Evolutionary conservation across 2,113 vertebrate genomes (phyloP).

Genomic region (Eulemur rufifrons): DNA sequence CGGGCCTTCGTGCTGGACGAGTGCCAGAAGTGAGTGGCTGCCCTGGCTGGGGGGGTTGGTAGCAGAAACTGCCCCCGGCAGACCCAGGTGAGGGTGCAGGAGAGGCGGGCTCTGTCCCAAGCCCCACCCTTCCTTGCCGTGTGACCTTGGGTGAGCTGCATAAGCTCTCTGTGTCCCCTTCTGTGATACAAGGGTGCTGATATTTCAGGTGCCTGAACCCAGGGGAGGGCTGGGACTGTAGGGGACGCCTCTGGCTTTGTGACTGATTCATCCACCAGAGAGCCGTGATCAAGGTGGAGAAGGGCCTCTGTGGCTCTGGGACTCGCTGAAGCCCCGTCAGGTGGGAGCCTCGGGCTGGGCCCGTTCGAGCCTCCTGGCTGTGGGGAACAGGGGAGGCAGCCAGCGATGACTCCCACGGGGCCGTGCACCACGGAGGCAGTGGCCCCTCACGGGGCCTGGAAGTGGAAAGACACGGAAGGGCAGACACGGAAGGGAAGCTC

Average conservation of each 20-base stretch:
- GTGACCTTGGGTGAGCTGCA: neutral
- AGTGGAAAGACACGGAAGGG: neutral
- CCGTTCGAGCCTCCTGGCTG: neutral
- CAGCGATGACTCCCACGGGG: rapidly evolving
- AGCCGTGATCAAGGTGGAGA: neutral
- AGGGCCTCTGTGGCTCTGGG: neutral
- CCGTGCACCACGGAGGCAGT: rapidly evolving
- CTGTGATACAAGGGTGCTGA: neutral
- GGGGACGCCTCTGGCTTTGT: neutral
- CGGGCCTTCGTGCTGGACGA: slow-evolving; percentile 97
- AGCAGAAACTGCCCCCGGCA: neutral
- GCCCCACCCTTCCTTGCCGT: neutral
- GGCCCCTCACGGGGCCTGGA: neutral
- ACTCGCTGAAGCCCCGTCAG: neutral
- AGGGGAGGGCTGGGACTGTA: neutral
- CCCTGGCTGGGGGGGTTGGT: neutral
- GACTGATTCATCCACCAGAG: neutral
- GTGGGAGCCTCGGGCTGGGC: neutral
- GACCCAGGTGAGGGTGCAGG: rapidly evolving
- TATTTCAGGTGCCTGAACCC: neutral
- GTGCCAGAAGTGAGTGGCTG: slow-evolving; percentile 93
- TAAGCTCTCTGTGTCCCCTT: neutral
- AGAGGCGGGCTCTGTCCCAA: rapidly evolving
- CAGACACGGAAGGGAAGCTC: neutral
- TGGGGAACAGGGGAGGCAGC: neutral